Conservation (phyloP, 2,888 invertebrate genomes). For the Thysanoteuthis rhombus region DNA sequence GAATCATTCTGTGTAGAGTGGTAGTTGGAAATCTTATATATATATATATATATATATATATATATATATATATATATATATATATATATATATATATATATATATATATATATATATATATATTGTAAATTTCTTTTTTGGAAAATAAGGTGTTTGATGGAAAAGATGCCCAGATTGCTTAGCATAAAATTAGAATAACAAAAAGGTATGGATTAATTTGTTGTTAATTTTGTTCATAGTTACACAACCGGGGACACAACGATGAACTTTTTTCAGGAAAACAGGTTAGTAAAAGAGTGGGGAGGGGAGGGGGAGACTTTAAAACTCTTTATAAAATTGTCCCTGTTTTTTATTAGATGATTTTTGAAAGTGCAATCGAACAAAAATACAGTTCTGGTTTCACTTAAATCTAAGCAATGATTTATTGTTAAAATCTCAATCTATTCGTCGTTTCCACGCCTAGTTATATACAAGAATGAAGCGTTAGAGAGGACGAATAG, state of each 20-base stretch:
- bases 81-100: no score
- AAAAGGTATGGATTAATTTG: neutral
- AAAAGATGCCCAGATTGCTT: no score
- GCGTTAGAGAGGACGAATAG: neutral
- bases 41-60: constrained; percentile 1
- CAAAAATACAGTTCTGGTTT: neutral
- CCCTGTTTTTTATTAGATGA: neutral
- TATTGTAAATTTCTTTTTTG: no score
- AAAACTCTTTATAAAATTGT: neutral
- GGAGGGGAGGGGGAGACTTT: constrained; percentile 19
- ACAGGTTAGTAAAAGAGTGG: constrained; percentile 1
- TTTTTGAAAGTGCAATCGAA: neutral
- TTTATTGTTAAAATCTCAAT: neutral
- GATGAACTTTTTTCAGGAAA: neutral
- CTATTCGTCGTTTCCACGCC: neutral
- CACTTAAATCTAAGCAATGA: neutral
- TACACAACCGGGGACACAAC: neutral
- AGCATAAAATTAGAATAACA: no score
- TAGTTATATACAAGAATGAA: neutral
- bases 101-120: no score
- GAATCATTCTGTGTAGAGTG: neutral
- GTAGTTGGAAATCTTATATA: neutral
- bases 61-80: no score
- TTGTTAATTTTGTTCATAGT: neutral
- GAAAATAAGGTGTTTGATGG: no score